Evolutionary conservation across 1,140 invertebrate genomes (phyloP).

Genomic region (Dermatophagoides farinae): DNA sequence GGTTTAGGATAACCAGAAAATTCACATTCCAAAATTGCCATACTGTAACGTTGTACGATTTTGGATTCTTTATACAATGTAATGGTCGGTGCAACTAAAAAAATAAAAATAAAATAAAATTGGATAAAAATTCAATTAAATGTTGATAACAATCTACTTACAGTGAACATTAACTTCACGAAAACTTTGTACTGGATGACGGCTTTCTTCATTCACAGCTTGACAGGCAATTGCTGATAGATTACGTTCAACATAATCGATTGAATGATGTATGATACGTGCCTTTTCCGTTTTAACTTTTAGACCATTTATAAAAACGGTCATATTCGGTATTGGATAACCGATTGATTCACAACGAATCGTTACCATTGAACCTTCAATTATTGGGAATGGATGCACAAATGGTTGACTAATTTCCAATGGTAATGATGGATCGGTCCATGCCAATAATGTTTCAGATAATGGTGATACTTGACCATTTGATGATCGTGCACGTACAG

Average conservation of each 20-base stretch:
- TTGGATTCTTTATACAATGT: conserved; percentile 29
- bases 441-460: conserved; percentile 42
- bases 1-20: conserved; percentile 53
- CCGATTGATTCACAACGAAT: conserved; percentile 59
- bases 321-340: conserved; percentile 56
- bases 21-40: conserved; percentile 46
- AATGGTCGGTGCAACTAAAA: conserved; percentile 39
- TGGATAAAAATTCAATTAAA: neutral
- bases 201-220: conserved; percentile 20
- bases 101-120: conserved; percentile 5
- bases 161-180: conserved; percentile 2
- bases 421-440: conserved; percentile 63
- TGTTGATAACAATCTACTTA: neutral
- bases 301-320: conserved; percentile 27
- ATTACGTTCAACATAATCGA: conserved; percentile 53
- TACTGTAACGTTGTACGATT: conserved; percentile 46
- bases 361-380: conserved; percentile 60
- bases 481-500: conserved; percentile 17
- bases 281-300: conserved; percentile 3
- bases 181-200: conserved; percentile 45
- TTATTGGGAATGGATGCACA: conserved; percentile 52
- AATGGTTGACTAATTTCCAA: conserved; percentile 61
- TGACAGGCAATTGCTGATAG: conserved; percentile 35
- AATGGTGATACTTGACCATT: conserved; percentile 15
- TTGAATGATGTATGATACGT: conserved; percentile 45